Evolutionary conservation across 2,797 vertebrate species (phyloP).

Genomic region (Calcarius lapponicus): DNA sequence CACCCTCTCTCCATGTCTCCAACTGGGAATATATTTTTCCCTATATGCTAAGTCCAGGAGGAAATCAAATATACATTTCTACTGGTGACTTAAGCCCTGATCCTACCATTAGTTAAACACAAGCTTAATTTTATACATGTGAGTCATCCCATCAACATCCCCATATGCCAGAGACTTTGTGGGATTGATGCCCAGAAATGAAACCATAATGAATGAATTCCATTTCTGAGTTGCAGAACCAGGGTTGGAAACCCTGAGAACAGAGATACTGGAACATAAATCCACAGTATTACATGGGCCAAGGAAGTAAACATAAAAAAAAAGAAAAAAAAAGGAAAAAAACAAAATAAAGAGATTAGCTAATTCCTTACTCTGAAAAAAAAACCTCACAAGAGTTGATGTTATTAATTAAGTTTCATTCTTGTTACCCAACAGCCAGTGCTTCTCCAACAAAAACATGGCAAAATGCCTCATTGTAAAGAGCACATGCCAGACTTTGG

Average conservation of each 20-base stretch:
- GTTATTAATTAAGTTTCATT: constrained; percentile 51
- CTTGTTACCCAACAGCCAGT: neutral
- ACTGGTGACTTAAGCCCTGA: constrained; percentile 2
- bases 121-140: constrained; percentile 27
- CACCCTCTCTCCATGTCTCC: neutral
- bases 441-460: constrained; percentile 56
- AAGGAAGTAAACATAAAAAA: neutral
- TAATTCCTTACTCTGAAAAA: neutral
- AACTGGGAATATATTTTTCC: neutral
- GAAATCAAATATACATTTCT: constrained; percentile 25
- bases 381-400: neutral
- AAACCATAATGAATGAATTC: constrained; percentile 36
- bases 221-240: neutral
- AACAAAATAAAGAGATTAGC: neutral
- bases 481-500: neutral
- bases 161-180: constrained; percentile 7
- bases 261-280: constrained; percentile 21
- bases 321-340: neutral
- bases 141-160: constrained; percentile 22
- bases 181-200: constrained; percentile 12
- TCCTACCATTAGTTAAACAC: constrained; percentile 27
- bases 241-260: neutral
- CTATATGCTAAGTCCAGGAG: neutral
- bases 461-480: constrained; percentile 30
- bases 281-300: neutral